Percentiles rank a stretch among this genome's conserved stretches.
phyloP scores from a whole-genome alignment of 2,797 vertebrate species.

The Trematomus bernacchii region DNA sequence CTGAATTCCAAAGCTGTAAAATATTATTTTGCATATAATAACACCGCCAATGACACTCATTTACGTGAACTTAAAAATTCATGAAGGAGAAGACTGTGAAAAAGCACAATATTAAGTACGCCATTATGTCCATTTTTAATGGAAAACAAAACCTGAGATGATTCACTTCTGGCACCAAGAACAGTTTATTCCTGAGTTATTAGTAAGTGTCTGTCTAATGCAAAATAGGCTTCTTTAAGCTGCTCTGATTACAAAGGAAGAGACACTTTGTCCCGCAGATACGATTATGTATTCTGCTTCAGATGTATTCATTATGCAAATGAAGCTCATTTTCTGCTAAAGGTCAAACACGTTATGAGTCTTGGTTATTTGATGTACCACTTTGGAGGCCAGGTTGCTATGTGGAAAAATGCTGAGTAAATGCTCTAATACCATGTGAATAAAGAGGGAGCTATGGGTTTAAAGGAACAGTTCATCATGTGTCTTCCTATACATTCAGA shows the following conservation, averaged over 20 bases:
- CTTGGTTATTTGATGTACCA: neutral
- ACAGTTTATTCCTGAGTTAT: neutral
- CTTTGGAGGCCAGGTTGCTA: neutral
- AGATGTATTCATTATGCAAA: constrained; percentile 9
- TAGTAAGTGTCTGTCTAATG: neutral
- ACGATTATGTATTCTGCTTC: neutral
- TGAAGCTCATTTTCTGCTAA: constrained; percentile 8
- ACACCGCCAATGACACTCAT: neutral
- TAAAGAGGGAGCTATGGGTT: neutral
- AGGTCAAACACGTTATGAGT: constrained; percentile 4
- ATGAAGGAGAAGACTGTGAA: neutral
- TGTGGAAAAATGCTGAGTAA: neutral
- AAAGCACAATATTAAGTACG: neutral
- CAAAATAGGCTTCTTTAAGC: neutral
- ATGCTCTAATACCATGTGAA: neutral
- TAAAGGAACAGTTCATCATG: neutral
- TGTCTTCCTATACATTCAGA: too few species aligned
- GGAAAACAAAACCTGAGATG: neutral
- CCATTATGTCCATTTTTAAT: neutral
- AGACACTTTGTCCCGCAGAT: neutral
- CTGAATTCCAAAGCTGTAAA: constrained; percentile 19
- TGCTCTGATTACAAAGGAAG: constrained; percentile 5
- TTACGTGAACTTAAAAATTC: constrained; percentile 21
- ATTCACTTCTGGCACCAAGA: constrained; percentile 7
- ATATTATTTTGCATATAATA: constrained; percentile 16